Conservation (phyloP, 2,888 invertebrate species). For the Eristalis arbustorum region DNA sequence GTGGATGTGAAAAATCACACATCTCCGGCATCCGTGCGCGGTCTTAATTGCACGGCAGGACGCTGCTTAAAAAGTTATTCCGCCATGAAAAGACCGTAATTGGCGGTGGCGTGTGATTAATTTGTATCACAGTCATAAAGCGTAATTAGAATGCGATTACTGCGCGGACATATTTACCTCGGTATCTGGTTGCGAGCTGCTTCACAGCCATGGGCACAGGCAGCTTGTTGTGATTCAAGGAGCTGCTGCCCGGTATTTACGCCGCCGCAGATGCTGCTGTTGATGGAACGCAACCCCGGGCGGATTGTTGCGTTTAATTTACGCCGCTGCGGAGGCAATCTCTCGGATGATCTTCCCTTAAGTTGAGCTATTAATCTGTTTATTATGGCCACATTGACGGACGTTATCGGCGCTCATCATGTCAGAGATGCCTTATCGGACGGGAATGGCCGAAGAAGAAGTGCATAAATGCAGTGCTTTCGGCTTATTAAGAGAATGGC, state of each 20-base stretch:
- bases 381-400: constrained; percentile 25
- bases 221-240: constrained; percentile 13
- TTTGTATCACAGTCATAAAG: constrained; percentile 69
- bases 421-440: not conserved
- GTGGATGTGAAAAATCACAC: constrained; percentile 68
- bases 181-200: constrained; percentile 65
- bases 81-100: constrained; percentile 61
- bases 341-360: constrained; percentile 36
- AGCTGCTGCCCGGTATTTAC: constrained; percentile 45
- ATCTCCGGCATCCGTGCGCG: constrained; percentile 23
- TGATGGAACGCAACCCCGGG: constrained; percentile 40
- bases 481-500: not conserved
- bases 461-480: constrained; percentile 1
- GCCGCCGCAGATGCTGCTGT: constrained; percentile 53
- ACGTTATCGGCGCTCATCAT: not conserved
- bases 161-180: constrained; percentile 65
- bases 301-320: constrained; percentile 7
- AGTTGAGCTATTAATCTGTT: constrained; percentile 48
- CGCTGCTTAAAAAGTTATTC: constrained; percentile 57
- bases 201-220: constrained; percentile 18
- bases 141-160: constrained; percentile 70
- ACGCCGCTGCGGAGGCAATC: not conserved
- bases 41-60: constrained; percentile 52
- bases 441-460: not conserved
- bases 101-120: constrained; percentile 57